Evolutionary conservation across 2,797 vertebrate species (phyloP).

Genomic region (Podarcis siculus): DNA sequence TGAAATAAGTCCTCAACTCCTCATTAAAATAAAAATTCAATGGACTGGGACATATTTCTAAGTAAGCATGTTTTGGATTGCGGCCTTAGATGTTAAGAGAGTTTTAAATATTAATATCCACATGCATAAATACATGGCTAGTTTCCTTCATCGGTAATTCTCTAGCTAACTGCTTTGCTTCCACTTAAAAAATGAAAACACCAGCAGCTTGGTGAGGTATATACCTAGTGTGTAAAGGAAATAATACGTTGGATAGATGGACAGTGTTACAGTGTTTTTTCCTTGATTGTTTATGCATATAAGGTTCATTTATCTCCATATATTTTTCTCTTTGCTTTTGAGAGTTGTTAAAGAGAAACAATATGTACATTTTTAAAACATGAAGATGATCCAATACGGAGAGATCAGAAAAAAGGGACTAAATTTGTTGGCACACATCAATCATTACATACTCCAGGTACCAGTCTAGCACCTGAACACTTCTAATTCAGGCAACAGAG

Average conservation of each 20-base stretch:
- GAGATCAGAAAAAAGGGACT: background rate
- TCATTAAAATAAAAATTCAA: slow-evolving; percentile 13
- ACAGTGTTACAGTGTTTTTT: background rate
- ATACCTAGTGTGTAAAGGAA: background rate
- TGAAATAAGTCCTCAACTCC: slow-evolving; percentile 1
- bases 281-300: background rate
- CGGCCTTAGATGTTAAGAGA: background rate
- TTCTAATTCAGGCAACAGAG: no score
- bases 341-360: background rate
- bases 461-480: no score
- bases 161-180: background rate
- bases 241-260: background rate
- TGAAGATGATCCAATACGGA: background rate
- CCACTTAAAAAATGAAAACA: slow-evolving; percentile 4
- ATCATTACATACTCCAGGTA: no score
- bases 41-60: background rate
- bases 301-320: background rate
- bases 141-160: slow-evolving; percentile 12
- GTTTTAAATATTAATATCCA: slow-evolving; percentile 19
- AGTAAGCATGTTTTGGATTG: background rate
- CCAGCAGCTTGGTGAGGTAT: background rate
- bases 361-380: background rate
- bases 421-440: no score
- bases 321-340: background rate
- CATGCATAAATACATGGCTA: slow-evolving; percentile 15